A percentile compares a stretch with the other conserved stretches of the same genome.
phyloP scores from a whole-genome alignment of 2,113 vertebrate genomes.

The Anolis sagrei region DNA sequence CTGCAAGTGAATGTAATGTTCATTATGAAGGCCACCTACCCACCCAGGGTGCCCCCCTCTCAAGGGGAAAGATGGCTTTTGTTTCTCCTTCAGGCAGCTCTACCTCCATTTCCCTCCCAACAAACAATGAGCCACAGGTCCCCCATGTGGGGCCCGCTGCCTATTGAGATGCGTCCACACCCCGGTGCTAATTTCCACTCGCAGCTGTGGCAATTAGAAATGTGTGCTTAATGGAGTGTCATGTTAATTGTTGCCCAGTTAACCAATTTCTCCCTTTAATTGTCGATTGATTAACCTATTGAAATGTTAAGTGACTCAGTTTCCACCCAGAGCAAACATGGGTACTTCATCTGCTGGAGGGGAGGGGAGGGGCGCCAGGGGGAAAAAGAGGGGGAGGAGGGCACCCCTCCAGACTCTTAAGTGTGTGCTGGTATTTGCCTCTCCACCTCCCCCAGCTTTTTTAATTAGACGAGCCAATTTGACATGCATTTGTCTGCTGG shows the following conservation, averaged over 20 bases:
- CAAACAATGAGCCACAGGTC: neutral
- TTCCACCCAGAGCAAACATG: slow-evolving; percentile 85
- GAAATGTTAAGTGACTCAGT: slow-evolving; percentile 92
- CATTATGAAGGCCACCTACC: neutral
- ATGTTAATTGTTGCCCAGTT: slow-evolving; percentile 87
- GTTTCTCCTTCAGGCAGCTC: neutral
- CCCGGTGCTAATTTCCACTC: slow-evolving; percentile 76
- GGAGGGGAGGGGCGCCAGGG: slow-evolving; percentile 34
- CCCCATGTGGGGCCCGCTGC: neutral
- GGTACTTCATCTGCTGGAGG: slow-evolving; percentile 77
- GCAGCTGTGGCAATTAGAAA: slow-evolving; percentile 86
- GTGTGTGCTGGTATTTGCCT: slow-evolving; percentile 79
- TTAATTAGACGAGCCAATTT: slow-evolving; percentile 86
- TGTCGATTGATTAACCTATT: slow-evolving; percentile 91
- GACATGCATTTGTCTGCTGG: slow-evolving; percentile 81
- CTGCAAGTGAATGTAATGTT: neutral
- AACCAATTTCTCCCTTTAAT: slow-evolving; percentile 90
- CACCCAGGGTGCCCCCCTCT: no score
- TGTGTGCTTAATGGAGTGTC: slow-evolving; percentile 87
- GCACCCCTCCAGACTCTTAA: slow-evolving; percentile 62
- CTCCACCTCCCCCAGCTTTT: slow-evolving; percentile 73
- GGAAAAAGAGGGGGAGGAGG: neutral
- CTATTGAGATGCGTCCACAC: slow-evolving; percentile 63
- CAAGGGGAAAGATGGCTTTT: neutral
- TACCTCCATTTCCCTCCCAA: neutral